These are phyloP conservation scores for Nothoprocta perdicaria DNA, from an alignment of 2,113 vertebrate species.

Conservation along the genomic window DNA sequence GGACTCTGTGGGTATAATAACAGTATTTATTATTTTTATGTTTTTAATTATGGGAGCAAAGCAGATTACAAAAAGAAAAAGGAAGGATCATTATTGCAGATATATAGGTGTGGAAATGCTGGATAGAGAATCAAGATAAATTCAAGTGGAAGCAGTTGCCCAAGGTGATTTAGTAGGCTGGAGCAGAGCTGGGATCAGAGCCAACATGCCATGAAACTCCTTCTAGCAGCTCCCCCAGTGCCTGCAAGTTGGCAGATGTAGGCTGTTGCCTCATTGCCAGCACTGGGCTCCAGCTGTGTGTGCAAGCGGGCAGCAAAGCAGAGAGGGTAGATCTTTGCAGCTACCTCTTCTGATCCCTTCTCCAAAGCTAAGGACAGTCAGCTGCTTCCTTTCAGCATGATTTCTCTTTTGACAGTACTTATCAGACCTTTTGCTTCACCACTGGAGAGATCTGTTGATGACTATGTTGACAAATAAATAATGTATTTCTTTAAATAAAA, in stretches of 20 bases:
- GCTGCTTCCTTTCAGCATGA: background rate
- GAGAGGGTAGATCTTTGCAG: background rate
- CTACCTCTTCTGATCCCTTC: background rate
- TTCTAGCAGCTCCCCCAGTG: background rate
- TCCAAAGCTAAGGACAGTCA: background rate
- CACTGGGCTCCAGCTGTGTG: background rate
- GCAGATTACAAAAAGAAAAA: background rate
- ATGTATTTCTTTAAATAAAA: background rate
- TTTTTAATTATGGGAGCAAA: background rate
- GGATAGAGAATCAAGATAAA: background rate
- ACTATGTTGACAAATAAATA: accelerated
- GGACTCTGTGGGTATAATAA: background rate
- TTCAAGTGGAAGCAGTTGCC: background rate
- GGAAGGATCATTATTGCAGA: background rate
- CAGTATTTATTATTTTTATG: background rate
- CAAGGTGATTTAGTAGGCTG: background rate
- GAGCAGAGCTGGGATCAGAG: background rate
- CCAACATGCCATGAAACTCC: background rate
- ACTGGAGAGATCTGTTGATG: background rate
- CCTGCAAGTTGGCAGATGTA: background rate
- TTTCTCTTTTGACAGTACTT: background rate
- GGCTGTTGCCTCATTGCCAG: background rate
- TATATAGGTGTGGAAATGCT: background rate
- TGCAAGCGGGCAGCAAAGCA: background rate
- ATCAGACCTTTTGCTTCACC: background rate